Evolutionary conservation across 2,113 vertebrate genomes (phyloP).

Genomic region (Eulemur macaco): DNA sequence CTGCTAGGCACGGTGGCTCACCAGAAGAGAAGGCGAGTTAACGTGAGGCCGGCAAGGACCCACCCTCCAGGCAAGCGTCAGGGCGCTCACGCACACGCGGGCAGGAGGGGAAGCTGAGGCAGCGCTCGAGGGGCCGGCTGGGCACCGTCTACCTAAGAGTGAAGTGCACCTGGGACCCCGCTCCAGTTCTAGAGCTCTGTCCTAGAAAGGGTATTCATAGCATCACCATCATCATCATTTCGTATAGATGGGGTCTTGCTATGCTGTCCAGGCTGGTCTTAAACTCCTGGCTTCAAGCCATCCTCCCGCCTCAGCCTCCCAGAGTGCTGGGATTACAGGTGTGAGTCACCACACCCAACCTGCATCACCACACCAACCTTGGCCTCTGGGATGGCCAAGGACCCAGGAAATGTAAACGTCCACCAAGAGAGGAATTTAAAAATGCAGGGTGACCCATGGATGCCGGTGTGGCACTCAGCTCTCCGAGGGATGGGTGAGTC

Average conservation of each 20-base stretch:
- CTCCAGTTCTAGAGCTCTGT: background rate
- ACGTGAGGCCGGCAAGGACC: accelerated
- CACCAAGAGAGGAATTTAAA: background rate
- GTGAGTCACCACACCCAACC: too few relatives aligned
- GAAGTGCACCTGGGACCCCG: too few relatives aligned
- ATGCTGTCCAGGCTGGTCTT: too few relatives aligned
- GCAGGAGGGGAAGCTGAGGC: background rate
- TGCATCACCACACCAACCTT: too few relatives aligned
- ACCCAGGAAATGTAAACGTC: background rate
- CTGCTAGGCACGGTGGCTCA: background rate
- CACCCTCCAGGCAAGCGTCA: background rate
- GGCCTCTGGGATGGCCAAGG: background rate
- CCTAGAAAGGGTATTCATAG: background rate
- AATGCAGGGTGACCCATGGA: background rate
- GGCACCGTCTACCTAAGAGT: background rate
- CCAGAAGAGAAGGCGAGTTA: background rate
- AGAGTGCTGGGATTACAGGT: too few relatives aligned
- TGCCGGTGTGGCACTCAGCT: background rate
- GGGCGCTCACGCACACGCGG: accelerated
- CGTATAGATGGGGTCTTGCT: too few relatives aligned
- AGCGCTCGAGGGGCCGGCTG: accelerated
- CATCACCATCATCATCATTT: too few relatives aligned
- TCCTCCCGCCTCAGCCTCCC: too few relatives aligned
- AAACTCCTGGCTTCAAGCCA: too few relatives aligned
- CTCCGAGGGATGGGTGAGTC: background rate